Conservation (phyloP, 2,797 vertebrate species). For the Enteromius trimaculatus region DNA sequence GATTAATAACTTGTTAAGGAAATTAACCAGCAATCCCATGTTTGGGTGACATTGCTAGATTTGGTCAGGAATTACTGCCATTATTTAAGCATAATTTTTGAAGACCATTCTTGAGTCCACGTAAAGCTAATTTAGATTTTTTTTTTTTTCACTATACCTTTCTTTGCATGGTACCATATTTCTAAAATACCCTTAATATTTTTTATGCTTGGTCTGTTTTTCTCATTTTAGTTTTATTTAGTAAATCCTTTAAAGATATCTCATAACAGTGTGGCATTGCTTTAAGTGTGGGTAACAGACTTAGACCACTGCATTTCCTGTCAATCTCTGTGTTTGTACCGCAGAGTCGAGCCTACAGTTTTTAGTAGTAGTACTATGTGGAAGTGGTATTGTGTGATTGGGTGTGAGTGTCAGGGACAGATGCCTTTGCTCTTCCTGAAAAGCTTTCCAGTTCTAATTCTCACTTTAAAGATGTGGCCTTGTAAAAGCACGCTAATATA, state of each 20-base stretch:
- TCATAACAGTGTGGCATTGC: slow-evolving; percentile 27
- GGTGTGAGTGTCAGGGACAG: slow-evolving; percentile 16
- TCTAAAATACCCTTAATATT: slow-evolving; percentile 12
- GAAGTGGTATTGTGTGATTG: slow-evolving; percentile 62
- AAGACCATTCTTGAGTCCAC: slow-evolving; percentile 44
- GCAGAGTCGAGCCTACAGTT: slow-evolving; percentile 66
- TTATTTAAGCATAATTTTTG: slow-evolving; percentile 27
- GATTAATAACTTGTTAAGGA: background rate
- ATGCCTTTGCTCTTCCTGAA: slow-evolving; percentile 46
- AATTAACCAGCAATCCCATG: slow-evolving; percentile 7
- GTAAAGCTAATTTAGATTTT: slow-evolving; percentile 36
- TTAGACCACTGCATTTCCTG: slow-evolving; percentile 23
- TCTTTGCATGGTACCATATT: slow-evolving; percentile 49
- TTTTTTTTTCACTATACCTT: background rate
- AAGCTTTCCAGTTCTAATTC: slow-evolving; percentile 49
- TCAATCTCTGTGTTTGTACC: slow-evolving; percentile 61
- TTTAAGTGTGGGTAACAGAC: slow-evolving; percentile 35
- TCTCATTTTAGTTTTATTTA: slow-evolving; percentile 22
- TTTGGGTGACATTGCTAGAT: slow-evolving; percentile 25
- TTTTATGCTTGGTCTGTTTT: slow-evolving; percentile 40
- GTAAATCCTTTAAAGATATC: slow-evolving; percentile 25
- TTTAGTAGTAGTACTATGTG: slow-evolving; percentile 67
- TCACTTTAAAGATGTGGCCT: slow-evolving; percentile 48
- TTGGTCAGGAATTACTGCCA: slow-evolving; percentile 21
- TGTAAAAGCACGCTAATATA: slow-evolving; percentile 34